These are phyloP conservation scores for Macaria notata DNA, from an alignment of 2,888 invertebrate species.

Conservation along the genomic window DNA sequence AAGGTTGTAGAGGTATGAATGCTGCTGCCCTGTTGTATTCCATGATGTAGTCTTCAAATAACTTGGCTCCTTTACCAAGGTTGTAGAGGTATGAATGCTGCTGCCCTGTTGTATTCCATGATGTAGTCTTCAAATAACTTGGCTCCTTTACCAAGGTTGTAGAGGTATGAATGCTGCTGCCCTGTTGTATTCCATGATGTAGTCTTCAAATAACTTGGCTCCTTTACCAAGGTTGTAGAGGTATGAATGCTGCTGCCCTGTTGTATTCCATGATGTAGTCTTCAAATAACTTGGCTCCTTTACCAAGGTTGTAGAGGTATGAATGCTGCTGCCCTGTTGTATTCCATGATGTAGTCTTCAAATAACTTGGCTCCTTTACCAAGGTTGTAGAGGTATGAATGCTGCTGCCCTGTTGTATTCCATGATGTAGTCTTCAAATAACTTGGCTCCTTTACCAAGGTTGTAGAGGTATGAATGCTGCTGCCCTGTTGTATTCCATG, in stretches of 20 bases:
- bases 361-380: slow-evolving; percentile 32
- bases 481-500: slow-evolving; percentile 37
- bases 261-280: slow-evolving; percentile 44
- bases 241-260: slow-evolving; percentile 17
- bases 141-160: neutral
- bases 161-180: too few species aligned
- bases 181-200: slow-evolving; percentile 42
- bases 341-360: slow-evolving; percentile 43
- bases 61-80: neutral
- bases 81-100: too few species aligned
- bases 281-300: slow-evolving; percentile 36
- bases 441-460: neutral
- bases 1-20: too few species aligned
- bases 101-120: slow-evolving; percentile 37
- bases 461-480: too few species aligned
- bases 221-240: neutral
- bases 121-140: slow-evolving; percentile 46
- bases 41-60: slow-evolving; percentile 47
- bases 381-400: too few species aligned
- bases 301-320: too few species aligned
- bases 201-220: slow-evolving; percentile 42
- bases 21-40: slow-evolving; percentile 35
- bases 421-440: slow-evolving; percentile 47
- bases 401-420: slow-evolving; percentile 35
- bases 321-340: slow-evolving; percentile 29